Evolutionary conservation across 2,888 invertebrate species (phyloP), one percentile per base, ranked within the genome.

Genomic region (Mythimna loreyi): DNA sequence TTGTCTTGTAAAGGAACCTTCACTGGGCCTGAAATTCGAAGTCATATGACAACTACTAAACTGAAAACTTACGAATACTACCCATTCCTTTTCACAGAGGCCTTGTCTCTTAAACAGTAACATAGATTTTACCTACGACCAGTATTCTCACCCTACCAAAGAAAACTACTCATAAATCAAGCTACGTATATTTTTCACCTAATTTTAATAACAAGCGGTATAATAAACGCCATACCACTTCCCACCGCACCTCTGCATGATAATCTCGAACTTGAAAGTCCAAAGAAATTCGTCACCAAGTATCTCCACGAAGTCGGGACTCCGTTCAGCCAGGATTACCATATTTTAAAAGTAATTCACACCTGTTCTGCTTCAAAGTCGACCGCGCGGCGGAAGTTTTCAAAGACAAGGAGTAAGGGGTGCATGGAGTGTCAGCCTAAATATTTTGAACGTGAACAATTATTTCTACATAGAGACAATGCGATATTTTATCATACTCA

Each of bases 281-380:
- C 28, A 55, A 67, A 74, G 68, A 74, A 82, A 80, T 81, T 72
- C 74, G 82, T 82, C 67, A 55, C 61, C 55, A 73, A 82, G 75
- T 84, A 74, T 71, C 66, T 78, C 45, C 66, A 13, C 61, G 13
- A 58, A 62, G 69, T 45, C 69, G 66, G 67, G 69, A 78, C 80
- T 64, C 67, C 86, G 84, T 85, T 76, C 66, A 77, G 68, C 56
- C 61, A 30, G 81, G 87, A 92, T 92, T 92, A 88, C 85, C 92
- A 92, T 92, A 92, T 91, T 91, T 92, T 87, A 89, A 89, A 89
- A 90, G 89, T 89, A 86, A 87, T 88, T 89, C 86, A 85, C 92
- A 91, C 91, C 91, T 91, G 91, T 85, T 84, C 77, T 65, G 59
- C 78, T 72, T 84, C 84, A 77, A 85, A 80, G 82, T 82, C 75